Base-by-base conservation (phyloP, 2,797 vertebrate genomes). In the Cossypha heuglini region DNA sequence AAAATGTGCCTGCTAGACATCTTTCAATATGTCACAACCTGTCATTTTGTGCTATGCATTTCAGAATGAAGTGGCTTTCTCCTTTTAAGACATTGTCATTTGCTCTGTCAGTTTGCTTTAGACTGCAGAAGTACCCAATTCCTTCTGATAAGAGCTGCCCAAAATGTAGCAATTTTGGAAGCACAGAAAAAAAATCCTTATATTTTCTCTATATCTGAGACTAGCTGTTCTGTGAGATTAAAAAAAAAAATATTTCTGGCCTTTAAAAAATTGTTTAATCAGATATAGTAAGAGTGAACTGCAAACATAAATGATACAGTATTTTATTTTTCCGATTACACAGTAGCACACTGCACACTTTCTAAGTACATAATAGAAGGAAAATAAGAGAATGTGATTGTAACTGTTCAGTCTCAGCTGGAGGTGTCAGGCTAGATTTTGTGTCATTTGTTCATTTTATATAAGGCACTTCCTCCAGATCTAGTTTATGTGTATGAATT, bases 1-100 rank as follows among this genome's bases (percentile, higher is more conserved):
- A 96, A 96, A 96, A 93, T 94, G 51, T 95, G 87, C 96, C 94
- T 76, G 92, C 94, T 88, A 95, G 96, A 93, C 87, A 91, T 94
- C 91, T 95, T 94, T 90, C 91, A 95, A 24, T 80, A 75, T 96
- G 94, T 88, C 94, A 84, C 79, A 92, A 93, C 87, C 86, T 93
- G 82, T 73, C 85, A 94, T 89, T 93, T 90, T 84, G 84, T 94
- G 66, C 92, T 80, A 73, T 43, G 73, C 66, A 75, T 83, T 96
- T 94, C 82, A 88, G 75, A 93, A 89, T 78, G 66, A 92, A 96
- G 92, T 45, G 52, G 40, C 51, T 86, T 95, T 94, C 72, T 86
- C 43, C 54, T 91, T 96, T 95, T 62, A 94, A 91, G 88, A 88
- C 79, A 69, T 75, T 91, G 78, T 88, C 84, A 72, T 94, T 97